Conservation (phyloP, 2,888 invertebrate species). For the Spilosoma lubricipeda region DNA sequence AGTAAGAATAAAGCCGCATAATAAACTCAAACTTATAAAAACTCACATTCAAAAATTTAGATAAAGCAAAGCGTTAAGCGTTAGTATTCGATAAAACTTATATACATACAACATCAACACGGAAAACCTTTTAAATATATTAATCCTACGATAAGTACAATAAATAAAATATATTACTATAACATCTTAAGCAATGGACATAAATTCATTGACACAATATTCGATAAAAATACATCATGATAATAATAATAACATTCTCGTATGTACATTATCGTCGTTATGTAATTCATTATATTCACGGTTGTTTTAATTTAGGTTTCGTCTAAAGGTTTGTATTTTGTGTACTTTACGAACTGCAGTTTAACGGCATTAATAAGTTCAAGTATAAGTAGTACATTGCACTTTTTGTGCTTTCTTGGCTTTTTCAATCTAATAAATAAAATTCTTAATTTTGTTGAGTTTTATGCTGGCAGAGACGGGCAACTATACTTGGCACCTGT, state of each 20-base stretch:
- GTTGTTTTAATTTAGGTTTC: slow-evolving; percentile 46
- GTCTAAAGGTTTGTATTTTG: slow-evolving; percentile 32
- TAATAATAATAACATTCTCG: slow-evolving; percentile 45
- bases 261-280: slow-evolving; percentile 74
- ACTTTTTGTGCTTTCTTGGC: slow-evolving; percentile 34
- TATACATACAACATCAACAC: slow-evolving; percentile 72
- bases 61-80: slow-evolving; percentile 73
- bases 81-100: slow-evolving; percentile 70
- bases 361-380: slow-evolving; percentile 39
- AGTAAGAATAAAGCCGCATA: slow-evolving; percentile 58
- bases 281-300: slow-evolving; percentile 53
- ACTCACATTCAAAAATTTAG: slow-evolving; percentile 58
- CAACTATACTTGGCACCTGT: slow-evolving; percentile 50
- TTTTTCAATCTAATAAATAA: slow-evolving; percentile 42
- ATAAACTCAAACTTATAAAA: slow-evolving; percentile 49
- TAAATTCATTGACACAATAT: slow-evolving; percentile 68
- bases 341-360: slow-evolving; percentile 30
- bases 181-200: slow-evolving; percentile 72
- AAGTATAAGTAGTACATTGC: slow-evolving; percentile 46
- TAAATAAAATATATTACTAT: slow-evolving; percentile 68
- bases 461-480: slow-evolving; percentile 38
- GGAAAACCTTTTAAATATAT: slow-evolving; percentile 66
- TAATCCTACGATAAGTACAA: slow-evolving; percentile 66
- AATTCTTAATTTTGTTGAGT: slow-evolving; percentile 43
- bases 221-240: slow-evolving; percentile 64